Conservation (phyloP, 2,888 invertebrate genomes). For the Leptinotarsa tumamoca region DNA sequence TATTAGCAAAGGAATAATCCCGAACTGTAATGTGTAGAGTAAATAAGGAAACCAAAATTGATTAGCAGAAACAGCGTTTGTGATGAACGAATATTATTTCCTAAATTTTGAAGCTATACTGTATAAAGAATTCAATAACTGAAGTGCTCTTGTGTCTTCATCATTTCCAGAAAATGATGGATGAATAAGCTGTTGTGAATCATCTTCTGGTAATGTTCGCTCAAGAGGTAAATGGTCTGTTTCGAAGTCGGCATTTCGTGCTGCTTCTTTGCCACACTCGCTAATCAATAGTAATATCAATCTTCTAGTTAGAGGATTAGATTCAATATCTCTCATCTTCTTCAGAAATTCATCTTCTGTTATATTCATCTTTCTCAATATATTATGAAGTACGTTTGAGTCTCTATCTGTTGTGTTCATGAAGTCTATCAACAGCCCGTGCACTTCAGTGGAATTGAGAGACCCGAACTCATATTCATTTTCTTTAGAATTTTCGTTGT, state of each 20-base stretch:
- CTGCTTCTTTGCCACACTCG: constrained; percentile 75
- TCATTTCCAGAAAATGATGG: constrained; percentile 60
- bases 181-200: constrained; percentile 51
- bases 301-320: constrained; percentile 79
- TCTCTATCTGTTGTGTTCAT: constrained; percentile 75
- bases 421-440: constrained; percentile 64
- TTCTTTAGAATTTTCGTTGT: constrained; percentile 45
- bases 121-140: constrained; percentile 85
- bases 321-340: constrained; percentile 85
- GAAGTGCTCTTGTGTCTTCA: constrained; percentile 83
- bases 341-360: constrained; percentile 81
- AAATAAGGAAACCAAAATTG: too few species aligned
- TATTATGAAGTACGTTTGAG: constrained; percentile 79
- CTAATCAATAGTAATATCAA: constrained; percentile 82
- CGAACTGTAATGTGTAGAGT: too few species aligned
- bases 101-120: constrained; percentile 88
- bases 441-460: constrained; percentile 60
- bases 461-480: constrained; percentile 65
- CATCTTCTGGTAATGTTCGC: constrained; percentile 26
- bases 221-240: background rate
- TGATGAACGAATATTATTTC: constrained; percentile 59
- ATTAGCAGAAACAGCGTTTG: too few species aligned
- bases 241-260: constrained; percentile 50
- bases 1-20: too few species aligned
- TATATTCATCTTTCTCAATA: constrained; percentile 81